Evolutionary conservation across 1,140 invertebrate species (phyloP).

Genomic region (Apocrypta bakeri): DNA sequence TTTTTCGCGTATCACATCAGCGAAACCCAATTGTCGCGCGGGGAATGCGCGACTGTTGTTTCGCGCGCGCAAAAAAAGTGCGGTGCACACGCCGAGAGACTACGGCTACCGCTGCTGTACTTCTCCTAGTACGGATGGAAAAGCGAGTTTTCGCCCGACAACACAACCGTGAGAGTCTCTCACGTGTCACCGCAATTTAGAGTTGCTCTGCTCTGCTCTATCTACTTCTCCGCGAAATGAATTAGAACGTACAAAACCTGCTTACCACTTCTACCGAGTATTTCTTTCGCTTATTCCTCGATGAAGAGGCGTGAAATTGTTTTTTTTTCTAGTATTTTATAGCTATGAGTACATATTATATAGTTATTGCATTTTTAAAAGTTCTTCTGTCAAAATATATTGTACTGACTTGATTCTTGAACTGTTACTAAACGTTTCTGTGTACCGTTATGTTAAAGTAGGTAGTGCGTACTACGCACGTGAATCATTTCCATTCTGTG

Average conservation of each 20-base stretch:
- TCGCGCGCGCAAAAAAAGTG: constrained; percentile 11
- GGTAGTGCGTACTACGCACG: neutral
- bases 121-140: neutral
- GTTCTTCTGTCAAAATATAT: neutral
- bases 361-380: neutral
- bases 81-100: neutral
- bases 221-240: constrained; percentile 12
- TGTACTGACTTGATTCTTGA: neutral
- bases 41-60: constrained; percentile 12
- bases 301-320: neutral
- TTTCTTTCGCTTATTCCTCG: neutral
- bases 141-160: constrained; percentile 15
- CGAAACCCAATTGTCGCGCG: constrained; percentile 3
- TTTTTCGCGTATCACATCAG: neutral
- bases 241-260: constrained; percentile 17
- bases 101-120: neutral
- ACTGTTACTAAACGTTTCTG: neutral
- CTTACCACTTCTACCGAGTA: neutral
- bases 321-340: no score
- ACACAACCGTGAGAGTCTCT: constrained; percentile 29
- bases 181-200: constrained; percentile 36
- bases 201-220: constrained; percentile 3
- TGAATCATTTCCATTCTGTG: neutral
- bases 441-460: neutral
- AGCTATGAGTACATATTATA: no score